Evolutionary conservation across 2,888 invertebrate genomes (phyloP).

Genomic region (Rotaria sp.): DNA sequence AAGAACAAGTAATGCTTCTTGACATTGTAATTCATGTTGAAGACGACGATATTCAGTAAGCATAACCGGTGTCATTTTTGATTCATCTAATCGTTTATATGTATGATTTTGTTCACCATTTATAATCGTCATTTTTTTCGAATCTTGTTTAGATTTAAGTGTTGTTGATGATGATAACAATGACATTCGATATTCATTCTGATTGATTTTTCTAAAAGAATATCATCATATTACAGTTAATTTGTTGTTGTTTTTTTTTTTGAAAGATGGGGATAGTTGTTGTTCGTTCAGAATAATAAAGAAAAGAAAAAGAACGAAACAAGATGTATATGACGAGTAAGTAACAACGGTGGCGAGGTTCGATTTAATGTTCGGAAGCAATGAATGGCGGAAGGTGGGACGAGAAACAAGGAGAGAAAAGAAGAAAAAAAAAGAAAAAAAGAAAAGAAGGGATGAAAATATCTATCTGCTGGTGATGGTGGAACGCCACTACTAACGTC

Average conservation of each 20-base stretch:
- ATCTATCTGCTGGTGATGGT: conserved; percentile 3
- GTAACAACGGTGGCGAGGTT: conserved; percentile 17
- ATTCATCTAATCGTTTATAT: neutral
- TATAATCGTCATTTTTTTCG: neutral
- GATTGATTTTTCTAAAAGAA: neutral
- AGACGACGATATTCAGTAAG: conserved; percentile 9
- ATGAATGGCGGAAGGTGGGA: conserved; percentile 16
- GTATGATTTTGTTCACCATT: neutral
- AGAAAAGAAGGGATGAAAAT: conserved; percentile 3
- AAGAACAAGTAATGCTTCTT: conserved; percentile 2
- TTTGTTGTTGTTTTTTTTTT: neutral
- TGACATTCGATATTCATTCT: conserved; percentile 6
- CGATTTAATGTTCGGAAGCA: conserved; percentile 19
- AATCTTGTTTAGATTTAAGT: neutral
- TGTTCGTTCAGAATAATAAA: conserved; percentile 11
- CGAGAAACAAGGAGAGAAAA: conserved; percentile 2
- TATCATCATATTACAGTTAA: neutral
- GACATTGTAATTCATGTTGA: conserved; percentile 29
- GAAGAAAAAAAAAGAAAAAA: neutral
- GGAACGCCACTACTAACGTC: conserved; percentile 20
- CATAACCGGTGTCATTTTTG: neutral
- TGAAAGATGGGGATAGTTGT: neutral
- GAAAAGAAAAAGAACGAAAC: conserved; percentile 17
- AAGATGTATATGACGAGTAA: conserved; percentile 15
- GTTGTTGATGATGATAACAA: neutral